Conservation (phyloP, 2,797 vertebrate genomes). For the Amblyraja radiata region DNA sequence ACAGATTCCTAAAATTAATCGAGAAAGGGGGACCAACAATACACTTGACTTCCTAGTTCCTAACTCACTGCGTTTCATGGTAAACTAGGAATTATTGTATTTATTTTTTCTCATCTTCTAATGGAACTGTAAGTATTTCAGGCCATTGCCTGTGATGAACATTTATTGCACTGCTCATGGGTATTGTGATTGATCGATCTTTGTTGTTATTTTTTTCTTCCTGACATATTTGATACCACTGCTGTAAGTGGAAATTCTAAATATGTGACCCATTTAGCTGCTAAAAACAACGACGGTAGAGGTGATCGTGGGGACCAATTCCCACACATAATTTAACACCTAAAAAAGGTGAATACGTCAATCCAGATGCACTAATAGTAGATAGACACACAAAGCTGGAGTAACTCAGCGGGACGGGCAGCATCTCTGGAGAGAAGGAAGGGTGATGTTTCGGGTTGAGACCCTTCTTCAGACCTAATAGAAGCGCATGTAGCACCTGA, state of each 20-base stretch:
- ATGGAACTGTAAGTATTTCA: neutral
- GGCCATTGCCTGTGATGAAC: neutral
- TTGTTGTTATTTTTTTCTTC: neutral
- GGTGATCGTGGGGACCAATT: neutral
- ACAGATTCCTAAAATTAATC: too few relatives aligned
- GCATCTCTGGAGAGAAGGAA: too few relatives aligned
- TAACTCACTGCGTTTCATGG: too few relatives aligned
- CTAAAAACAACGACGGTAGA: neutral
- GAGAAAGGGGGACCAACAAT: too few relatives aligned
- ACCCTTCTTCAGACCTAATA: too few relatives aligned
- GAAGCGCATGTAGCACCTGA: too few relatives aligned
- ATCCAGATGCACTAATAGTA: neutral
- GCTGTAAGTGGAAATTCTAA: neutral
- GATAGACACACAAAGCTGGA: too few relatives aligned
- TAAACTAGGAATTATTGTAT: neutral
- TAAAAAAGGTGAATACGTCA: neutral
- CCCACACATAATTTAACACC: neutral
- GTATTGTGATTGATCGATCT: neutral
- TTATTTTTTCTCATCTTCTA: neutral
- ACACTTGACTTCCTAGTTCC: too few relatives aligned
- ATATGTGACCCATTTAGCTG: neutral
- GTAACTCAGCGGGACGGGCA: too few relatives aligned
- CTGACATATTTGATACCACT: neutral
- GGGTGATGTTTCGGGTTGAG: too few relatives aligned
- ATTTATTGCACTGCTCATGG: neutral